phyloP scores from a whole-genome alignment of 2,113 vertebrate genomes.

The Mohoua ochrocephala region DNA sequence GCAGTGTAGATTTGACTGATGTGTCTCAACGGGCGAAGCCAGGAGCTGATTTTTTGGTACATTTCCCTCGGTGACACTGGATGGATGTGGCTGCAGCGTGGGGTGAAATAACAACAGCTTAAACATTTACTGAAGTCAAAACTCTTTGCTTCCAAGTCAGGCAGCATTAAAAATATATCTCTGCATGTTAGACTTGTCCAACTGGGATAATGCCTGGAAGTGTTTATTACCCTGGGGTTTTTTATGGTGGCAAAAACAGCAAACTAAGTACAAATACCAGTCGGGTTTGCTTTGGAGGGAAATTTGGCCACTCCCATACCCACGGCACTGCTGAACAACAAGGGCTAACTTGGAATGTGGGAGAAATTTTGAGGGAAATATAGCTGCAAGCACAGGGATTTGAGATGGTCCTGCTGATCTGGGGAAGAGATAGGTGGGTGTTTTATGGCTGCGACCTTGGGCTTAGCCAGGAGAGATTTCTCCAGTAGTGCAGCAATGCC shows the following conservation, averaged over 20 bases:
- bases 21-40: background rate
- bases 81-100: background rate
- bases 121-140: background rate
- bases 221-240: background rate
- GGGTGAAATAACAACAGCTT: background rate
- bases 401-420: background rate
- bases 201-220: background rate
- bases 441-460: background rate
- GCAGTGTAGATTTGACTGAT: constrained; percentile 34
- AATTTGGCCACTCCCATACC: background rate
- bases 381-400: background rate
- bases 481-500: background rate
- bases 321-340: background rate
- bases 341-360: background rate
- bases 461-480: background rate
- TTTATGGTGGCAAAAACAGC: background rate
- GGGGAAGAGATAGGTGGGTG: background rate
- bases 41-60: constrained; percentile 14
- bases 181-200: background rate
- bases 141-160: background rate
- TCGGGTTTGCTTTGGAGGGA: background rate
- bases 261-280: background rate
- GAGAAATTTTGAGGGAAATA: background rate
- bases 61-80: background rate
- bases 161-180: background rate